Evolutionary conservation across 2,113 vertebrate genomes (phyloP), one percentile per base, ranked within the genome.

Genomic region (Pangasianodon gigas): DNA sequence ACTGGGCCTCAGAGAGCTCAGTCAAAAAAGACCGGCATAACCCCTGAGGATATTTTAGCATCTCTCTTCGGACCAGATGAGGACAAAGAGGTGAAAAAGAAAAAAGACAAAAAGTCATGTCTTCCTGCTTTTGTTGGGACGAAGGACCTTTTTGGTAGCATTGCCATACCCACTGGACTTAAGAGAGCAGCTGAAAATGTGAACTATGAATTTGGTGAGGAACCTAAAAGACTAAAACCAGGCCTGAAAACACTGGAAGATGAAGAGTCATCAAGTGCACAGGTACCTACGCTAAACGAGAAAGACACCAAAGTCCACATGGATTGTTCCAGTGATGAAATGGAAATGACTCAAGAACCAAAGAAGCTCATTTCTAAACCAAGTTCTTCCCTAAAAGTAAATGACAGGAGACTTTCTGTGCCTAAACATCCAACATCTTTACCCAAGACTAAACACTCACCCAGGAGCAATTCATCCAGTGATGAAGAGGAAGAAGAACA

Each of bases 11-110:
- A 10, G 65, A 82, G 58, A 69, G 10, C 16, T 26, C 46, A 58
- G 58, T 62, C 87, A 83, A 95, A 88, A 90, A 95, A 92, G 54
- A 95, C 91, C 9, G 95, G 93, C 83, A 93, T 65, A 48, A 91
- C 86, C n/a, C 97, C 98, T 7, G 96, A 97, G 48, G 97, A 98
- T 54, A 97, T 98, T 89, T 89, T 99, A 32, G 96, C 97, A 79
- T 92, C 94, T 11, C 92, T 99, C 93, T 94, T 99, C 92, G 92
- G 91, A 48, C 91, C 91, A 24, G 93, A 89, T 0, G 92, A 95
- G 52, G 92, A 92, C 65, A 94, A 91, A 21, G 94, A 94, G 58
- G 94, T 90, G 90, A 93, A 90, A 16, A 92, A 90, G 8, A 93
- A 90, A 91, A 93, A 65, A 6, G 93, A 84, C 5, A 24, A 19